Conservation (phyloP, 1,140 invertebrate species). For the Drosophila nikananu region DNA sequence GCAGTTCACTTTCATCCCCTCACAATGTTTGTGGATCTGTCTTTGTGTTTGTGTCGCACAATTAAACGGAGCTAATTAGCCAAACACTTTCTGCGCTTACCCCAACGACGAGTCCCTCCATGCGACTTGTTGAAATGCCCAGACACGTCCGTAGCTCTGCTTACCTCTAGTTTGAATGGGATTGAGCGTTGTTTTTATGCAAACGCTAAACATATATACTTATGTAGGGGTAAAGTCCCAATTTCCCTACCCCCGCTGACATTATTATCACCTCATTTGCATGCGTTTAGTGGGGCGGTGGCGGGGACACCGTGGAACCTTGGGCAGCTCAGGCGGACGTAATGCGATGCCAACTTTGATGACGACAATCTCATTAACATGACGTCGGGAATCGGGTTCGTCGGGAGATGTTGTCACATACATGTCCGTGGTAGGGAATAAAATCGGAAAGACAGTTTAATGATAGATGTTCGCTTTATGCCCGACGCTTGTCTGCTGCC, state of each 20-base stretch:
- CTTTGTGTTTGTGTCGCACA: conserved; percentile 47
- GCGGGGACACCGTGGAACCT: conserved; percentile 53
- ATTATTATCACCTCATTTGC: conserved; percentile 76
- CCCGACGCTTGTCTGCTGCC: conserved; percentile 34
- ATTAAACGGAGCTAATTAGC: conserved; percentile 67
- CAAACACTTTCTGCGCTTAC: conserved; percentile 66
- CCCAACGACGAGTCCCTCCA: not conserved
- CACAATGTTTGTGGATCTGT: conserved; percentile 21
- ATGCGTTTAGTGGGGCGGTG: conserved; percentile 48
- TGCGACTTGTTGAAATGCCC: conserved; percentile 55
- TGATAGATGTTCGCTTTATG: conserved; percentile 54
- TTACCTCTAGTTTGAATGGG: conserved; percentile 69
- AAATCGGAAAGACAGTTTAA: conserved; percentile 43
- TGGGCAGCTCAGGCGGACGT: conserved; percentile 55
- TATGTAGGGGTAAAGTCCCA: not conserved
- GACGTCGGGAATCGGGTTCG: conserved; percentile 59
- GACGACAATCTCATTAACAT: conserved; percentile 79
- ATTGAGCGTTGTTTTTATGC: conserved; percentile 58
- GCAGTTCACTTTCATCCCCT: conserved; percentile 56
- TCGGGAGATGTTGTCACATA: conserved; percentile 28
- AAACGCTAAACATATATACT: conserved; percentile 7
- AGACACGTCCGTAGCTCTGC: conserved; percentile 58
- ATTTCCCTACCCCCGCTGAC: conserved; percentile 1
- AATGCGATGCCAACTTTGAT: conserved; percentile 76
- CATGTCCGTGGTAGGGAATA: conserved; percentile 22